phyloP scores from a whole-genome alignment of 2,797 vertebrate genomes.

The Myioborus miniatus region DNA sequence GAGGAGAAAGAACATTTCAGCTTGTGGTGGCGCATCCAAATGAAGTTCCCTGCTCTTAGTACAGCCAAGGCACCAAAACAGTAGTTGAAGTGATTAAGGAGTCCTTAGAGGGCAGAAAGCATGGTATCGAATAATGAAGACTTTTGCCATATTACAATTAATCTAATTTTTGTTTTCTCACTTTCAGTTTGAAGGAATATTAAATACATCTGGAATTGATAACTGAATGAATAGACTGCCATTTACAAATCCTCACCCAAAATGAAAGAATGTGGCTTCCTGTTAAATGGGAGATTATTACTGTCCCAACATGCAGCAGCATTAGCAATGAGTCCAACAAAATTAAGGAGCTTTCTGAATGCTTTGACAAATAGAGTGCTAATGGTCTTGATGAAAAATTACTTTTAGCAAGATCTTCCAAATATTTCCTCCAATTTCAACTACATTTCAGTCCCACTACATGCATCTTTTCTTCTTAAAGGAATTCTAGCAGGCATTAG shows the following conservation, averaged over 20 bases:
- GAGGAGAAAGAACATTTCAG: not conserved
- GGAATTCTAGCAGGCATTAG: not conserved
- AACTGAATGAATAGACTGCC: slow-evolving; percentile 41
- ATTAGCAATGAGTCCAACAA: not conserved
- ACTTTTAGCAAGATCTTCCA: slow-evolving; percentile 12
- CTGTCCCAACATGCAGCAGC: not conserved
- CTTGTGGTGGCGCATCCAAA: not conserved
- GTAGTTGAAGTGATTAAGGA: not conserved
- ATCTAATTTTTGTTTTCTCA: slow-evolving; percentile 19
- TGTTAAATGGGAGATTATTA: slow-evolving; percentile 29
- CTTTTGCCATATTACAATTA: not conserved
- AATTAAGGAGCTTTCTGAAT: slow-evolving; percentile 41
- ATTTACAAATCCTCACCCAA: slow-evolving; percentile 57
- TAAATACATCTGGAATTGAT: slow-evolving; percentile 56
- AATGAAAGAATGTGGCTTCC: slow-evolving; percentile 37
- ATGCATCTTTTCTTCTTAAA: slow-evolving; percentile 4
- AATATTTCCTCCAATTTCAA: slow-evolving; percentile 9
- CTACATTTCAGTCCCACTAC: not conserved
- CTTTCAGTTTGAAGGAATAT: slow-evolving; percentile 19
- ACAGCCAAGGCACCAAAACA: not conserved
- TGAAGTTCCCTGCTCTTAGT: not conserved
- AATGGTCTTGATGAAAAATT: slow-evolving; percentile 28
- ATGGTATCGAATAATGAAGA: not conserved
- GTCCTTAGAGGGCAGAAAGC: not conserved
- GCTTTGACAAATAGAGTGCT: slow-evolving; percentile 51